phyloP scores from a whole-genome alignment of 2,113 vertebrate genomes.

The Brachionichthys hirsutus region DNA sequence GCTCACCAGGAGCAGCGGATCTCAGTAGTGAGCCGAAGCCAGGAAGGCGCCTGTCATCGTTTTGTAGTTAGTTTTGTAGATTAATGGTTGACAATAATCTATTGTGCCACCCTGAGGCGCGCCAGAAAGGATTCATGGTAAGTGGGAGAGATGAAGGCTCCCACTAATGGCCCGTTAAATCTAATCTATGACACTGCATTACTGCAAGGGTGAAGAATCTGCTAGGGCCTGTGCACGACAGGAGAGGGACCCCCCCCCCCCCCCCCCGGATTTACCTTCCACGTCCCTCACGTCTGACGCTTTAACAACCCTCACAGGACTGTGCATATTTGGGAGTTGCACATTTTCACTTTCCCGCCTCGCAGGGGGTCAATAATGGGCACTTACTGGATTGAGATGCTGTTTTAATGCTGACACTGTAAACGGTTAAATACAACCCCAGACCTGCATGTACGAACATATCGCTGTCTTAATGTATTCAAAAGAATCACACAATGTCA shows the following conservation, averaged over 20 bases:
- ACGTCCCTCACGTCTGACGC: slow-evolving; percentile 10
- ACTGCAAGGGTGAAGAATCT: slow-evolving; percentile 49
- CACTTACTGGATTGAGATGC: slow-evolving; percentile 31
- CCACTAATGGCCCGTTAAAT: slow-evolving; percentile 69
- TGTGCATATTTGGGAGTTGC: slow-evolving; percentile 28
- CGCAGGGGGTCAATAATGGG: slow-evolving; percentile 43
- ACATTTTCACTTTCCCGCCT: slow-evolving; percentile 24
- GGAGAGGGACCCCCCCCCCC: slow-evolving; percentile 28
- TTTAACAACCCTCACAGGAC: slow-evolving; percentile 38
- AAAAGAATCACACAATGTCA: too few relatives aligned
- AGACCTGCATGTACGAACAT: slow-evolving; percentile 5
- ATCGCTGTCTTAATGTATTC: too few relatives aligned
- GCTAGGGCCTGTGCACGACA: slow-evolving; percentile 17
- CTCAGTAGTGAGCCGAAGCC: slow-evolving; percentile 8
- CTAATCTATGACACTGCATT: slow-evolving; percentile 64
- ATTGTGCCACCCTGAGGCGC: slow-evolving; percentile 33
- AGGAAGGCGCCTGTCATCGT: slow-evolving; percentile 18
- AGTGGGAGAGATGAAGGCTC: slow-evolving; percentile 52
- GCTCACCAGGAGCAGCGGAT: slow-evolving; percentile 8
- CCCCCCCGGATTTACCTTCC: slow-evolving; percentile 40
- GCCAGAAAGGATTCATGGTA: slow-evolving; percentile 64
- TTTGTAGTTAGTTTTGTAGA: slow-evolving; percentile 27
- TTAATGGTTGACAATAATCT: slow-evolving; percentile 55
- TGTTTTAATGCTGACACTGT: slow-evolving; percentile 42
- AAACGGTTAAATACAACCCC: slow-evolving; percentile 25